phyloP scores from a whole-genome alignment of 2,113 vertebrate species.

The Pterophyllum scalare region DNA sequence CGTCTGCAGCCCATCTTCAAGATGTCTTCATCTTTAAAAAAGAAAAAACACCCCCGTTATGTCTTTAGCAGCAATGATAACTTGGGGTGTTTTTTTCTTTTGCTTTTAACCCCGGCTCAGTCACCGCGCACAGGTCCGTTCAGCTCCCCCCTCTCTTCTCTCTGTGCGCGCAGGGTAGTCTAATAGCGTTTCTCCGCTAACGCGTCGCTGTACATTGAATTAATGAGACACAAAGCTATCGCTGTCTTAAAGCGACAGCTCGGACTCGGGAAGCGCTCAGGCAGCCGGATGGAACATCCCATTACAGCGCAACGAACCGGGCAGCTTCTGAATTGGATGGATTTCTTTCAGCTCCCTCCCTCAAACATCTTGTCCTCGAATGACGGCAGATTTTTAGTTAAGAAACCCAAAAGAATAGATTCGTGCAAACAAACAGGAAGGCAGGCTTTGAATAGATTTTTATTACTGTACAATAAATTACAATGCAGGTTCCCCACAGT shows the following conservation, averaged over 20 bases:
- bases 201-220: slow-evolving; percentile 78
- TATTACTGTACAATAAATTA: slow-evolving; percentile 78
- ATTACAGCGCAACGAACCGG: slow-evolving; percentile 15
- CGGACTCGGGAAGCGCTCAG: background rate
- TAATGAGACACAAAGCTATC: slow-evolving; percentile 72
- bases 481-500: slow-evolving; percentile 35
- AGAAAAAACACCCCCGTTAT: background rate
- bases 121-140: background rate
- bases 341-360: slow-evolving; percentile 3
- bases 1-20: slow-evolving; percentile 67
- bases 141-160: background rate
- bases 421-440: background rate
- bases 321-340: background rate
- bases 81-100: slow-evolving; percentile 10
- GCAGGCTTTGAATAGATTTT: slow-evolving; percentile 35
- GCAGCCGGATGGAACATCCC: slow-evolving; percentile 36
- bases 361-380: background rate
- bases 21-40: slow-evolving; percentile 48
- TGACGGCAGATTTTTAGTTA: background rate
- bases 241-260: slow-evolving; percentile 82
- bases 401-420: background rate
- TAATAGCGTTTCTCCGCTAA: slow-evolving; percentile 70
- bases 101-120: background rate
- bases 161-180: slow-evolving; percentile 23
- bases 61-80: background rate